These are phyloP conservation scores for Neodon shergylaensis DNA, from an alignment of 2,113 vertebrate genomes.

Conservation along the genomic window DNA sequence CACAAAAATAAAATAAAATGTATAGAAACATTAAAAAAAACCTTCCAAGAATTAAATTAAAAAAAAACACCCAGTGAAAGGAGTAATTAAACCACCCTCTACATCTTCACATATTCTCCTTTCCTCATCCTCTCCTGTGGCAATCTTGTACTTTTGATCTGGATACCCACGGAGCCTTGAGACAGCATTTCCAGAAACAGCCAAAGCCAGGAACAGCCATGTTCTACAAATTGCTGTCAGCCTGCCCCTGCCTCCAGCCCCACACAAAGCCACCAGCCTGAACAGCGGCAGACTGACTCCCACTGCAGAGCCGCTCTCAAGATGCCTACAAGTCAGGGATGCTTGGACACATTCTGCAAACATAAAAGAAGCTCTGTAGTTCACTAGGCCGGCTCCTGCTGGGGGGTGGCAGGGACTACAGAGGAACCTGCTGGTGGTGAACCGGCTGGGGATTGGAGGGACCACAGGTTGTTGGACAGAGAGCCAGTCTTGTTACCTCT, in stretches of 20 bases:
- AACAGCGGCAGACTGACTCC: slow-evolving; percentile 61
- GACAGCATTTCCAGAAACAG: slow-evolving; percentile 57
- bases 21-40: slow-evolving; percentile 39
- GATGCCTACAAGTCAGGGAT: slow-evolving; percentile 57
- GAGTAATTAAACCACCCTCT: background rate
- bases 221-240: slow-evolving; percentile 36
- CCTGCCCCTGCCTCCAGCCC: background rate
- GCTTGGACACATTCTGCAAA: slow-evolving; percentile 35
- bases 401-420: background rate
- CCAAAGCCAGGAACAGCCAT: slow-evolving; percentile 44
- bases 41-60: slow-evolving; percentile 46
- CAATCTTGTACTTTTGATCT: slow-evolving; percentile 55
- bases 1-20: slow-evolving; percentile 31
- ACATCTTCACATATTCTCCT: slow-evolving; percentile 17
- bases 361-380: slow-evolving; percentile 11
- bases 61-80: slow-evolving; percentile 62
- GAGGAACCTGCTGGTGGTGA: background rate
- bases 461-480: background rate
- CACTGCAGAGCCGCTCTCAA: slow-evolving; percentile 67
- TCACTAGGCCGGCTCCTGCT: slow-evolving; percentile 68
- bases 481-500: background rate
- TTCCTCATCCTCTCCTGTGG: slow-evolving; percentile 32
- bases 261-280: slow-evolving; percentile 17
- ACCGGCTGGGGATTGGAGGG: background rate
- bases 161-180: slow-evolving; percentile 43